Evolutionary conservation across 1,140 invertebrate species (phyloP).

Genomic region (Orius insidiosus): DNA sequence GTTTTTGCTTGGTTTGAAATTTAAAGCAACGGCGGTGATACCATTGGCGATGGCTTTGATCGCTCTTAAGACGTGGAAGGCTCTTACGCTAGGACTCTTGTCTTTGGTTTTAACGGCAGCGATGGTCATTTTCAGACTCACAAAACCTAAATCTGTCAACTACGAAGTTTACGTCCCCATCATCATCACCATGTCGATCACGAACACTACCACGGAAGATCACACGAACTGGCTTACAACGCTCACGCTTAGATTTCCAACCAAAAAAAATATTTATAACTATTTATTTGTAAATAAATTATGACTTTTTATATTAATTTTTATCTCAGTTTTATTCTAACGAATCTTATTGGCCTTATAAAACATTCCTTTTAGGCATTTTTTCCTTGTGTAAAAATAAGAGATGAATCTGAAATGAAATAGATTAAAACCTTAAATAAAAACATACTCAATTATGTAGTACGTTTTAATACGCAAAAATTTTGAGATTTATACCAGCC

Average conservation of each 20-base stretch:
- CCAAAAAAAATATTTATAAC: not conserved
- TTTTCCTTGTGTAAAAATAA: too few relatives aligned
- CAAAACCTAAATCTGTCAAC: slow-evolving; percentile 59
- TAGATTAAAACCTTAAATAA: too few relatives aligned
- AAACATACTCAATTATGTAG: too few relatives aligned
- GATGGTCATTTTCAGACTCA: slow-evolving; percentile 66
- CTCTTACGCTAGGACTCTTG: slow-evolving; percentile 62
- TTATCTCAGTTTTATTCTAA: too few relatives aligned
- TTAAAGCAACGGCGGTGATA: slow-evolving; percentile 63
- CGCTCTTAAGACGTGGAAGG: slow-evolving; percentile 74
- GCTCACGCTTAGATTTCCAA: slow-evolving; percentile 26
- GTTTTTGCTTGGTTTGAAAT: slow-evolving; percentile 65
- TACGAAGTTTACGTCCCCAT: slow-evolving; percentile 65
- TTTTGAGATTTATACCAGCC: too few relatives aligned
- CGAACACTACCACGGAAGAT: slow-evolving; percentile 38
- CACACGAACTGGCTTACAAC: slow-evolving; percentile 45
- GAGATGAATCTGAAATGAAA: too few relatives aligned
- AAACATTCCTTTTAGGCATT: too few relatives aligned
- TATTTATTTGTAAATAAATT: not conserved
- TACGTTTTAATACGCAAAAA: too few relatives aligned
- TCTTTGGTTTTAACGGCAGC: slow-evolving; percentile 49
- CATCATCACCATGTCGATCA: slow-evolving; percentile 35
- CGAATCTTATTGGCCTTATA: too few relatives aligned
- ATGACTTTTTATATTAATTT: too few relatives aligned
- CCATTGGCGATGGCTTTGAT: slow-evolving; percentile 61